phyloP scores from a whole-genome alignment of 2,113 vertebrate species.

The Sturnus vulgaris region DNA sequence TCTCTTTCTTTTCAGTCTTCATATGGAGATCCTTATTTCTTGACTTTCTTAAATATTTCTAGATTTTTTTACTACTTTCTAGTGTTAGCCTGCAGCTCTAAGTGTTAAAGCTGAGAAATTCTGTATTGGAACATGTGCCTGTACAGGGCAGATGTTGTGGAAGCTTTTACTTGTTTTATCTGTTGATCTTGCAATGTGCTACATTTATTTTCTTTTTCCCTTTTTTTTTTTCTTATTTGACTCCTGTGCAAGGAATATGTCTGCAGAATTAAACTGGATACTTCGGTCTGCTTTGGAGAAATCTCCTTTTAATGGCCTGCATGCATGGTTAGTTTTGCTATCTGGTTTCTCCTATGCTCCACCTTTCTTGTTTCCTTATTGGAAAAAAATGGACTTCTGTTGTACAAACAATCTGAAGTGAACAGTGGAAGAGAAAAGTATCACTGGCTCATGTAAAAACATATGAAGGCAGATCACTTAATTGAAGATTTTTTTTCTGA shows the following conservation, averaged over 20 bases:
- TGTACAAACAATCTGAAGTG: constrained; percentile 3
- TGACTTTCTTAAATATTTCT: neutral
- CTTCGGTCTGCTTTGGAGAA: neutral
- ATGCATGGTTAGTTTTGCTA: neutral
- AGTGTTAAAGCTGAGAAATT: neutral
- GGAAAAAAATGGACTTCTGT: neutral
- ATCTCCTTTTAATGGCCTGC: neutral
- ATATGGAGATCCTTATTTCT: neutral
- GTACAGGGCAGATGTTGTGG: neutral
- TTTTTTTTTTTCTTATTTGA: neutral
- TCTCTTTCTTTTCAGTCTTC: neutral
- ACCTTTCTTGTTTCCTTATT: neutral
- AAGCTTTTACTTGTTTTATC: neutral
- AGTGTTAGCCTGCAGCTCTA: neutral
- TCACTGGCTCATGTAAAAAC: neutral
- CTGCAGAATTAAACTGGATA: neutral
- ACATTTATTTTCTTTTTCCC: neutral
- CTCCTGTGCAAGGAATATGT: neutral
- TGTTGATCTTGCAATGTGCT: neutral
- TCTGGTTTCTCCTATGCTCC: neutral
- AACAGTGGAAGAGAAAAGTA: neutral
- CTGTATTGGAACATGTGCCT: neutral
- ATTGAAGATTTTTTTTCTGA: neutral
- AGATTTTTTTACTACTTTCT: neutral
- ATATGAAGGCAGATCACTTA: neutral